A percentile compares a stretch with the other conserved stretches of the same genome.
phyloP scores from a whole-genome alignment of 2,888 invertebrate genomes.

The Harpalus rubripes region DNA sequence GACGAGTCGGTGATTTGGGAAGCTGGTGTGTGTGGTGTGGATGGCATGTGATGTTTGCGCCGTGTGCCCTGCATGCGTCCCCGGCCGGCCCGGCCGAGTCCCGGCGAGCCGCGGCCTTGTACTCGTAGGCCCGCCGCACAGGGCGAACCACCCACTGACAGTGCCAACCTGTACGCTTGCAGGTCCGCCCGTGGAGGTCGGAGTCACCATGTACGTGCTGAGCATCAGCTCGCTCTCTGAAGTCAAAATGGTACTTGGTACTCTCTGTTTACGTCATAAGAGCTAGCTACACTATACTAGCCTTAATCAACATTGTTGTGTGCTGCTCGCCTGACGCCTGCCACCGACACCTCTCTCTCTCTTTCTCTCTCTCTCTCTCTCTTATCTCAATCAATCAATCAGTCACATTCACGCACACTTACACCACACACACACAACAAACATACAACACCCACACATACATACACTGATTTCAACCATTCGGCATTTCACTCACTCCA shows the following conservation, averaged over 20 bases:
- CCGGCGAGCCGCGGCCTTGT: constrained; percentile 60
- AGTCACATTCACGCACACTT: constrained; percentile 38
- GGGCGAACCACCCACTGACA: constrained; percentile 69
- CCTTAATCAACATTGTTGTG: constrained; percentile 63
- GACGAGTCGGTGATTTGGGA: constrained; percentile 27
- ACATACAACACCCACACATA: constrained; percentile 35
- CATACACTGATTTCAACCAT: constrained; percentile 43
- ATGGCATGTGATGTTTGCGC: constrained; percentile 47
- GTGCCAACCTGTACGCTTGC: constrained; percentile 70
- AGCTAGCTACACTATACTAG: constrained; percentile 67
- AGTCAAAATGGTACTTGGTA: constrained; percentile 92
- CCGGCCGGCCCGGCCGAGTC: constrained; percentile 37
- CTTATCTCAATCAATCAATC: constrained; percentile 59
- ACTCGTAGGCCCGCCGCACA: constrained; percentile 65
- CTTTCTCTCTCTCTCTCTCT: constrained; percentile 54
- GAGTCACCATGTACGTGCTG: constrained; percentile 98
- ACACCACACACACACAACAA: constrained; percentile 39
- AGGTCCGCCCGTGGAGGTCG: constrained; percentile 94
- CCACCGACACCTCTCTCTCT: constrained; percentile 66
- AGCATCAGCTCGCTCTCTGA: constrained; percentile 99
- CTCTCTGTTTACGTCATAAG: constrained; percentile 64
- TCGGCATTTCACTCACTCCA: constrained; percentile 55
- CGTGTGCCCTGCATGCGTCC: constrained; percentile 44
- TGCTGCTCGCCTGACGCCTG: constrained; percentile 67
- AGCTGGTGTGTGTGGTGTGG: constrained; percentile 36